phyloP scores from a whole-genome alignment of 1,140 invertebrate genomes.

The Sitophilus oryzae region DNA sequence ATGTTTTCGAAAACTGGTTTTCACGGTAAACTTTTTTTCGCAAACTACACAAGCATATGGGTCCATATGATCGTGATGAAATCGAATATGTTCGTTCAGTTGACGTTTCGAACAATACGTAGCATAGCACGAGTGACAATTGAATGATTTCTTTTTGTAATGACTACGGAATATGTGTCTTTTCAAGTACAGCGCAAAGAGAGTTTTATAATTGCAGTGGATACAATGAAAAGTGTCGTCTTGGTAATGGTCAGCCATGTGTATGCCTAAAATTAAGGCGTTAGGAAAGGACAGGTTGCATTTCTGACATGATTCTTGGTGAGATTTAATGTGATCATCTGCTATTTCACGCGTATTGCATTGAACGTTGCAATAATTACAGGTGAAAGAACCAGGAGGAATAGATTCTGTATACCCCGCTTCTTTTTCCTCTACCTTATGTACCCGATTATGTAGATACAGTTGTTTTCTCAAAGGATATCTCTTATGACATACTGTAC shows the following conservation, averaged over 20 bases:
- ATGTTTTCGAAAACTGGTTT: slow-evolving; percentile 15
- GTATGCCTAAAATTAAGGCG: slow-evolving; percentile 15
- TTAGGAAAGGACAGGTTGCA: slow-evolving; percentile 3
- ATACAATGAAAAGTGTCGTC: slow-evolving; percentile 24
- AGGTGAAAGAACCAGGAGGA: background rate
- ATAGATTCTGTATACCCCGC: too few species aligned
- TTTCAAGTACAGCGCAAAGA: slow-evolving; percentile 6
- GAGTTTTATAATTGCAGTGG: slow-evolving; percentile 11
- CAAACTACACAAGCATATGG: slow-evolving; percentile 16
- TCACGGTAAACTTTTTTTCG: slow-evolving; percentile 12
- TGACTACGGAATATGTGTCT: slow-evolving; percentile 10
- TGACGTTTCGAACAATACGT: slow-evolving; percentile 10
- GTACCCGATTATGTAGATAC: too few species aligned
- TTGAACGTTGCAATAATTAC: slow-evolving; percentile 15
- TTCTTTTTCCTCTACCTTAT: too few species aligned
- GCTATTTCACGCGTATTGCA: slow-evolving; percentile 3
- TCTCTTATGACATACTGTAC: too few species aligned
- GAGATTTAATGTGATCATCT: background rate
- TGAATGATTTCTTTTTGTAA: slow-evolving; percentile 9
- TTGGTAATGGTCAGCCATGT: slow-evolving; percentile 14
- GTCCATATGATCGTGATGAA: slow-evolving; percentile 19
- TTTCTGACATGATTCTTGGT: slow-evolving; percentile 13
- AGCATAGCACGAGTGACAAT: slow-evolving; percentile 9
- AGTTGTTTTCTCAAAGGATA: too few species aligned
- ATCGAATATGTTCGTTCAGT: slow-evolving; percentile 15